A percentile compares a stretch with the other conserved stretches of the same genome.
Evolutionary conservation across 2,888 invertebrate species (phyloP).

Genomic region (Diarsia rubi): DNA sequence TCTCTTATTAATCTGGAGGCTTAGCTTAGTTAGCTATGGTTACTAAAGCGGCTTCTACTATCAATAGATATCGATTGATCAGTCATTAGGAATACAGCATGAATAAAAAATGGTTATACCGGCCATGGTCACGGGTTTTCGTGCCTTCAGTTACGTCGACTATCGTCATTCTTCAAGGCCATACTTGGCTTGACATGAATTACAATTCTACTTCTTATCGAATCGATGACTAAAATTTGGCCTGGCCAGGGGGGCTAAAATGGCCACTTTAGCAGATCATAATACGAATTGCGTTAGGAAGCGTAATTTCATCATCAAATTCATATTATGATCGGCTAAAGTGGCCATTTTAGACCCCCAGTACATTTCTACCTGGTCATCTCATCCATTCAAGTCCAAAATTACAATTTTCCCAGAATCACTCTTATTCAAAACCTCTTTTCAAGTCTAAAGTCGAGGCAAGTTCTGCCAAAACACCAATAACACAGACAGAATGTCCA

Average conservation of each 20-base stretch:
- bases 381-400: no score
- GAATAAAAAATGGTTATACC: slow-evolving; percentile 15
- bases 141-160: neutral
- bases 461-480: neutral
- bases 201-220: neutral
- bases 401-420: neutral
- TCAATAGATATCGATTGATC: slow-evolving; percentile 20
- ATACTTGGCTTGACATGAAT: neutral
- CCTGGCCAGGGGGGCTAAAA: no score
- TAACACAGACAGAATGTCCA: no score
- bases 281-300: no score
- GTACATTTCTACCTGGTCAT: no score
- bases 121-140: neutral
- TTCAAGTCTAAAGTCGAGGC: neutral
- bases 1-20: no score
- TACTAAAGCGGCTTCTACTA: neutral
- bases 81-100: slow-evolving; percentile 12
- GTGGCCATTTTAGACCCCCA: no score
- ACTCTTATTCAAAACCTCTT: neutral
- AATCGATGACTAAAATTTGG: no score
- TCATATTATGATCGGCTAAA: no score
- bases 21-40: neutral
- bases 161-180: neutral
- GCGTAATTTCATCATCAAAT: no score
- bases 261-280: no score